Percentiles rank a stretch among this genome's conserved stretches.
Conservation (phyloP, 2,113 vertebrate genomes). For the Tupaia tana region DNA sequence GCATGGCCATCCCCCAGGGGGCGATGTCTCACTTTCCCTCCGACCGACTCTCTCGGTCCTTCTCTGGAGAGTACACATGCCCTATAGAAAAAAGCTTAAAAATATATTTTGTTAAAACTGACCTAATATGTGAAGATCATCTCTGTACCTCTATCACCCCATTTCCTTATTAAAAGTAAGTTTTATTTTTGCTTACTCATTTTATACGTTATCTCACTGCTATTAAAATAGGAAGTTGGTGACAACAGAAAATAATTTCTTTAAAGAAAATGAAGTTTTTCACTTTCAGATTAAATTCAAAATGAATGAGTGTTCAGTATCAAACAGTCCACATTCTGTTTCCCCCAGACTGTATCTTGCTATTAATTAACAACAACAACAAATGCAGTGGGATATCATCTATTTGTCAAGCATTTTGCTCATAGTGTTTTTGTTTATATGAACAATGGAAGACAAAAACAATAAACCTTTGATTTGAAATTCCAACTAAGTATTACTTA, state of each 20-base stretch:
- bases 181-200: not conserved
- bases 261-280: not conserved
- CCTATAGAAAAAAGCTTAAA: not conserved
- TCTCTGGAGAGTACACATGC: too few relatives aligned
- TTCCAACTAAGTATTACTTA: constrained; percentile 4
- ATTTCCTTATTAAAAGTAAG: not conserved
- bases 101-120: not conserved
- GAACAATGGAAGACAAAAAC: not conserved
- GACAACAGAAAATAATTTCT: not conserved
- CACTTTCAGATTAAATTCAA: not conserved
- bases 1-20: too few relatives aligned
- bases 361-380: not conserved
- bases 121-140: not conserved
- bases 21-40: too few relatives aligned
- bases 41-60: too few relatives aligned
- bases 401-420: not conserved
- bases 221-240: not conserved
- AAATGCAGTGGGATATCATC: not conserved
- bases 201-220: not conserved
- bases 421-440: not conserved
- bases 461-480: not conserved
- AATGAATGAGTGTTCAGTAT: not conserved
- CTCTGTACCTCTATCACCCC: not conserved
- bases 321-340: not conserved
- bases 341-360: not conserved